Evolutionary conservation across 2,797 vertebrate genomes (phyloP).

Genomic region (Pipistrellus pipistrellus): DNA sequence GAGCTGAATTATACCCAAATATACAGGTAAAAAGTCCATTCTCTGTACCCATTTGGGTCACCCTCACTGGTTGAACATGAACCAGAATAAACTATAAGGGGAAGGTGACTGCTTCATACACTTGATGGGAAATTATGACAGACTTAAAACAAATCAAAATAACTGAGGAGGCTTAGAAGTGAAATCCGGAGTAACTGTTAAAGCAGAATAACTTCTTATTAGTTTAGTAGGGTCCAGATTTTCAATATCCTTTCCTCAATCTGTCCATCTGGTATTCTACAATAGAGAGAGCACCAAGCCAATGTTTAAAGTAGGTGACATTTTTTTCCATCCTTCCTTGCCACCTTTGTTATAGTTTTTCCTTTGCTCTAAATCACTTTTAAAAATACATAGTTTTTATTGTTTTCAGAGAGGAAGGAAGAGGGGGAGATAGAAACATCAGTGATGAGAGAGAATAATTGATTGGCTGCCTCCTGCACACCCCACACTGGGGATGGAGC

Average conservation of each 20-base stretch:
- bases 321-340: neutral
- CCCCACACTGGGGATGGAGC: too few relatives aligned
- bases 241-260: neutral
- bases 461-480: too few relatives aligned
- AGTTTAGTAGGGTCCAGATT: neutral
- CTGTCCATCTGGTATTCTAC: neutral
- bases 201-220: neutral
- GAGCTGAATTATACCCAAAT: slow-evolving; percentile 60
- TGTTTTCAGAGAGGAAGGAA: too few relatives aligned
- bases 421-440: too few relatives aligned
- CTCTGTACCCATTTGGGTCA: slow-evolving; percentile 18
- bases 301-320: neutral
- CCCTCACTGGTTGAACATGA: slow-evolving; percentile 21
- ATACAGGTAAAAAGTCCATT: slow-evolving; percentile 69
- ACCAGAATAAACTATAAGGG: neutral
- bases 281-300: neutral
- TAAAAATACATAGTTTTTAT: slow-evolving; percentile 2
- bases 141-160: neutral
- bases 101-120: neutral
- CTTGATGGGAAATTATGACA: neutral
- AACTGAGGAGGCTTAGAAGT: neutral
- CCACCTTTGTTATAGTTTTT: slow-evolving; percentile 17
- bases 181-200: neutral
- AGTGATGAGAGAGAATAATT: too few relatives aligned
- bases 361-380: neutral